phyloP scores from a whole-genome alignment of 2,888 invertebrate species.

The Digitonthophagus gazella region DNA sequence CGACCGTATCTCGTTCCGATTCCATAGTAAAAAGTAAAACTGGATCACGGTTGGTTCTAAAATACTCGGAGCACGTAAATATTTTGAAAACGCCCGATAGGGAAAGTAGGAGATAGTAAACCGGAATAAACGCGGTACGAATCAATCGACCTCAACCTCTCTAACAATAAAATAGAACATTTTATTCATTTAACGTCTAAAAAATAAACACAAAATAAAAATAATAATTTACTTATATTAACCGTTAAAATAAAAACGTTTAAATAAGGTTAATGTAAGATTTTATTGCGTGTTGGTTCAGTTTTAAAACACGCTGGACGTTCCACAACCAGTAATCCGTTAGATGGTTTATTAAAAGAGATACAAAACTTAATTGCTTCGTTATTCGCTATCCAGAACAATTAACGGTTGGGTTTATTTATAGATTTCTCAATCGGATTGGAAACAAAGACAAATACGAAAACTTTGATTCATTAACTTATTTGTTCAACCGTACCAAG shows the following conservation, averaged over 20 bases:
- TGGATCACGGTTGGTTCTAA: not conserved
- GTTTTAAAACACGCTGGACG: not conserved
- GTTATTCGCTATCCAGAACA: not conserved
- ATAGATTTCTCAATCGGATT: not conserved
- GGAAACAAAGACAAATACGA: not conserved
- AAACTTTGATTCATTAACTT: too few species aligned
- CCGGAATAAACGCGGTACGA: not conserved
- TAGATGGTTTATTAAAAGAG: not conserved
- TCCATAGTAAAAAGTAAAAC: not conserved
- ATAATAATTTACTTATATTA: not conserved
- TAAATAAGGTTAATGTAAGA: not conserved
- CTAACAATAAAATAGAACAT: not conserved
- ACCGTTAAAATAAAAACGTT: not conserved
- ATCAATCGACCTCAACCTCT: not conserved
- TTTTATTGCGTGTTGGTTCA: not conserved
- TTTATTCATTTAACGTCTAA: too few species aligned
- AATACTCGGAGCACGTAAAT: not conserved
- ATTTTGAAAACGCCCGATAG: not conserved
- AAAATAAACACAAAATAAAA: too few species aligned
- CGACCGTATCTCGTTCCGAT: not conserved
- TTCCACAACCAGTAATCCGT: not conserved
- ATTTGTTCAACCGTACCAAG: too few species aligned
- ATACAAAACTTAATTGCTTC: not conserved
- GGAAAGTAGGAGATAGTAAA: not conserved
- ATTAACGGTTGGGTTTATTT: not conserved